phyloP scores from a whole-genome alignment of 2,797 vertebrate species.

The Poeciliopsis paucimaculata region DNA sequence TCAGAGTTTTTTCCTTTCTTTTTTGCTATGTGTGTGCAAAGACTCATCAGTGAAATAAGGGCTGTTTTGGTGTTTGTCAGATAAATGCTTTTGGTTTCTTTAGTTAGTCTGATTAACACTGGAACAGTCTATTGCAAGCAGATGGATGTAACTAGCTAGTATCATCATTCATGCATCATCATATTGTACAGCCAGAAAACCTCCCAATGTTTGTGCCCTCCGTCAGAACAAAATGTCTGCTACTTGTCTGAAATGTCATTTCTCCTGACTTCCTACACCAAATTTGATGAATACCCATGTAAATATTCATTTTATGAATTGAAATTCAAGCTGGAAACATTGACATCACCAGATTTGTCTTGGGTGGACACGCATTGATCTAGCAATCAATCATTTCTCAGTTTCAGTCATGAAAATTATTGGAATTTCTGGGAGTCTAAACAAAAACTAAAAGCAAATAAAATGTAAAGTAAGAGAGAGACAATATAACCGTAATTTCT shows the following conservation, averaged over 20 bases:
- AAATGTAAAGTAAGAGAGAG: background rate
- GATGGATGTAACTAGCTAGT: conserved; percentile 8
- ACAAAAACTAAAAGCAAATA: background rate
- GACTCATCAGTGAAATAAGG: conserved; percentile 33
- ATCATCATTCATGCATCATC: conserved; percentile 2
- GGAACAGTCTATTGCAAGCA: conserved; percentile 25
- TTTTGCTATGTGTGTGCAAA: conserved; percentile 8
- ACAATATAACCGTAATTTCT: no score
- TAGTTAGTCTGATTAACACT: conserved; percentile 22
- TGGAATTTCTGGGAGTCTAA: background rate
- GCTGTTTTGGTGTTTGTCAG: conserved; percentile 24
- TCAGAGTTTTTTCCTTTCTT: conserved; percentile 24
- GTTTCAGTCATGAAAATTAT: background rate
- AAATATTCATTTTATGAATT: background rate
- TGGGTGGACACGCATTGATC: background rate
- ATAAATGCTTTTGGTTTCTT: conserved; percentile 21
- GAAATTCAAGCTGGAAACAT: background rate
- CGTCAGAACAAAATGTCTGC: background rate
- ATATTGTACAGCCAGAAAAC: background rate
- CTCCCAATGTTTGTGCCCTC: background rate
- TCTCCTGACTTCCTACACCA: background rate
- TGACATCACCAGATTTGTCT: background rate
- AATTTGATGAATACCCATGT: background rate
- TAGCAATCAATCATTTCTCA: background rate
- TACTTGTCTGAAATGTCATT: background rate